Conservation (phyloP, 2,888 invertebrate genomes). For the Pediacus dermestoides region DNA sequence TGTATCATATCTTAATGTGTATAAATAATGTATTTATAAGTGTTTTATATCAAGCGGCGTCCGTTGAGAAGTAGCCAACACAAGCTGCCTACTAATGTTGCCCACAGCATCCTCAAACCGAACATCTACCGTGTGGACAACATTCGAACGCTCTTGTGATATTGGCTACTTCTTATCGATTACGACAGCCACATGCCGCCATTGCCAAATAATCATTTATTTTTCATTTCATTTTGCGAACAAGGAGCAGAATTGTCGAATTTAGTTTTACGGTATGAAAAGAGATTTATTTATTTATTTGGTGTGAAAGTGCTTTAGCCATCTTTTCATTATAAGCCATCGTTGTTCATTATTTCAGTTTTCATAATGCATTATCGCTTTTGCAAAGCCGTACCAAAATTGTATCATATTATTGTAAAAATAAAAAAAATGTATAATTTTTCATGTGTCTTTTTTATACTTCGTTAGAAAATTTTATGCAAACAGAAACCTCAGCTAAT, state of each 20-base stretch:
- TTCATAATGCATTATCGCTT: constrained; percentile 37
- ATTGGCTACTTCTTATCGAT: constrained; percentile 12
- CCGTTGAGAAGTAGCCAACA: constrained; percentile 17
- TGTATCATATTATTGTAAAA: constrained; percentile 40
- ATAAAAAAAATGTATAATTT: constrained; percentile 42
- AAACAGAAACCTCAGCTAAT: too few species aligned
- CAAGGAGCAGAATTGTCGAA: constrained; percentile 40
- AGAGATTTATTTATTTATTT: constrained; percentile 42
- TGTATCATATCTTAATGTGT: constrained; percentile 35
- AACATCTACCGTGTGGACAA: constrained; percentile 28
- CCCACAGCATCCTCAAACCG: constrained; percentile 38
- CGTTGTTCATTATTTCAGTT: constrained; percentile 40
- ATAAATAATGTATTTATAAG: constrained; percentile 30
- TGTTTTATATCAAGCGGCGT: constrained; percentile 36
- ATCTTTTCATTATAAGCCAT: constrained; percentile 30
- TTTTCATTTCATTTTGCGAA: constrained; percentile 30
- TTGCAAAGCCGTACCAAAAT: constrained; percentile 41
- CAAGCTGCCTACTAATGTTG: constrained; percentile 14
- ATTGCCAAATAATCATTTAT: constrained; percentile 23
- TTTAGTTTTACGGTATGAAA: constrained; percentile 42
- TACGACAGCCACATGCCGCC: constrained; percentile 18
- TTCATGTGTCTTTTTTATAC: constrained; percentile 20
- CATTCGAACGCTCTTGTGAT: constrained; percentile 10
- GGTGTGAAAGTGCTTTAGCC: constrained; percentile 49
- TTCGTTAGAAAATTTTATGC: too few species aligned